phyloP scores from a whole-genome alignment of 2,113 vertebrate species.

The Hippocampus guttulatus region DNA sequence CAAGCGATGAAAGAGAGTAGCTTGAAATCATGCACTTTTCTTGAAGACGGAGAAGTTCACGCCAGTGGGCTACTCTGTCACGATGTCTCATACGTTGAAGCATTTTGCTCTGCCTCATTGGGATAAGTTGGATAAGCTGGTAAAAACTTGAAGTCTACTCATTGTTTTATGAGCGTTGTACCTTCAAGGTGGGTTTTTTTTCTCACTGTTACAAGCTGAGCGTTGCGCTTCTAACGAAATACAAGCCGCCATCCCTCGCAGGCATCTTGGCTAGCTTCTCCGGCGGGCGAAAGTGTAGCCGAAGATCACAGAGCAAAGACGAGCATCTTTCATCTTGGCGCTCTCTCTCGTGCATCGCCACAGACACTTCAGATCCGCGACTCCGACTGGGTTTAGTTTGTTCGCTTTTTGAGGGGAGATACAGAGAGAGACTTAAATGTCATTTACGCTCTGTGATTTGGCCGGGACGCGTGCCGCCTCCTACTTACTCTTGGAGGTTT shows the following conservation, averaged over 20 bases:
- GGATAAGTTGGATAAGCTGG: background rate
- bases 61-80: background rate
- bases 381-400: slow-evolving; percentile 26
- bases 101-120: slow-evolving; percentile 1
- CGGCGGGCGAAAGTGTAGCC: background rate
- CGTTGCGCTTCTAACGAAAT: slow-evolving; percentile 32
- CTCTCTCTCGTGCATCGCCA: slow-evolving; percentile 19
- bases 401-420: slow-evolving; percentile 35
- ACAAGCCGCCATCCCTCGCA: slow-evolving; percentile 26
- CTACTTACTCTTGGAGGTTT: slow-evolving; percentile 41
- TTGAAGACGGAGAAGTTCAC: background rate
- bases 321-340: slow-evolving; percentile 46
- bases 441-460: slow-evolving; percentile 19
- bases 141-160: slow-evolving; percentile 1
- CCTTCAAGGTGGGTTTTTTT: slow-evolving; percentile 14
- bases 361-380: slow-evolving; percentile 40
- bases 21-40: background rate
- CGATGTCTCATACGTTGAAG: background rate
- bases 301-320: background rate
- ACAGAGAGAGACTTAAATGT: slow-evolving; percentile 35
- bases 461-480: slow-evolving; percentile 19
- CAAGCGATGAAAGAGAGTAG: background rate
- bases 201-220: too few species aligned
- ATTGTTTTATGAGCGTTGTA: slow-evolving; percentile 6
- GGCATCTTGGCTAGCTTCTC: slow-evolving; percentile 28